Percentiles rank a stretch among this genome's conserved stretches.
Evolutionary conservation across 1,140 invertebrate species (phyloP).

Genomic region (Tyrophagus putrescentiae): DNA sequence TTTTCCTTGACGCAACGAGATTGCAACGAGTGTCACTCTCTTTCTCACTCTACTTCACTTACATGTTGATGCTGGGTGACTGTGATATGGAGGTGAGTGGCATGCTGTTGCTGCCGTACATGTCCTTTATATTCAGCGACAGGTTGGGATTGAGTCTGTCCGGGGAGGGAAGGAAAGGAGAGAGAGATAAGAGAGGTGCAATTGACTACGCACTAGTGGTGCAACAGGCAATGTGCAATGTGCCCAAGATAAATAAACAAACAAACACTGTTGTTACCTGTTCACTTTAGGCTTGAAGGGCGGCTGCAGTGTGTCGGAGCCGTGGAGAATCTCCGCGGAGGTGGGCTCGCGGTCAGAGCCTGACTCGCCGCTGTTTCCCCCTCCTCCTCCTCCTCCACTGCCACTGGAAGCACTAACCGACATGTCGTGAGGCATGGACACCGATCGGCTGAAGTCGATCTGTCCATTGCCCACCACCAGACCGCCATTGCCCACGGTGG

Average conservation of each 20-base stretch:
- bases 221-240: too few species aligned
- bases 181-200: too few species aligned
- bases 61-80: constrained; percentile 7
- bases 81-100: neutral
- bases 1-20: too few species aligned
- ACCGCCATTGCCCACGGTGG: too few species aligned
- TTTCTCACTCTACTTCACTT: neutral
- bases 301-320: neutral
- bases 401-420: too few species aligned
- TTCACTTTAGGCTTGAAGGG: neutral
- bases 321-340: neutral
- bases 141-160: neutral
- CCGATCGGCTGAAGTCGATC: constrained; percentile 22
- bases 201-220: too few species aligned
- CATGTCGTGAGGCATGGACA: constrained; percentile 18
- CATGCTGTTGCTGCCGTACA: neutral
- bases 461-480: neutral
- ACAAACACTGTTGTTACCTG: constrained; percentile 1
- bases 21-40: too few species aligned
- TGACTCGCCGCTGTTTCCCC: neutral
- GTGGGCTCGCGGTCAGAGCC: neutral
- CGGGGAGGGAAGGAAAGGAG: too few species aligned
- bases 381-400: neutral
- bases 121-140: neutral
- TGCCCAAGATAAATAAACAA: neutral